Base-by-base conservation (phyloP, 30 jellyfish, hydroid and myxozoan species). In the Chrysaora quinquecirrha region DNA sequence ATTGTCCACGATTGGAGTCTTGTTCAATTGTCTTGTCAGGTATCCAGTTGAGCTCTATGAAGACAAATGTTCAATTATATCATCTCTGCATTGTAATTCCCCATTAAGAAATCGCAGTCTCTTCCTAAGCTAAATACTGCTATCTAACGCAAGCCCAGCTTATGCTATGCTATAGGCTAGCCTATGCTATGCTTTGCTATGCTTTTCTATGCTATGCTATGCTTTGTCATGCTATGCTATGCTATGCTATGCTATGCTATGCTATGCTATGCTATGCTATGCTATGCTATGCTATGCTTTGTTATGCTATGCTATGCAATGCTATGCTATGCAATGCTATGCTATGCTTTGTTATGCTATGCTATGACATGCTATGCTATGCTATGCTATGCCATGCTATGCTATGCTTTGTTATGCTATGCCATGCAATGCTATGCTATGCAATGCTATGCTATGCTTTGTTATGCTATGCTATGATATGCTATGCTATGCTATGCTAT, bases 401-500 rank as follows among this genome's bases (percentile, higher is more conserved):
- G 86, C 30, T 74, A 74, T 74, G 86, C 52, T 74, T 46, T 74
- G 86, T 25, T 74, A 46, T 74, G 75, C 28, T 56, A 74, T 74
- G 86, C 25, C 49, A 74, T 74, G 75, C 52, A 46, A 74, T 46
- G 86, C 48, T 74, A 18, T 74, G 86, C 52, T 49, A 74, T 74
- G 75, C 27, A 46, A 21, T 74, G 86, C 48, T 56, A 72, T 72
- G 84, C 75, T 72, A 50, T 72, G 84, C 48, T 35, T 2, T 72
- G 72, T 43, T 72, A 72, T 72, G 84, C 48, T 50, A 72, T 72
- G 84, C 75, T 29, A 72, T 72, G 84, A 35, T 72, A 72, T 48
- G 84, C 75, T 72, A 72, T 48, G 84, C 75, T 50, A 72, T 72
- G 84, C 75, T 50, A 50, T 72, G 84, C 34, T 58, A 74, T 74